phyloP scores from a whole-genome alignment of 1,140 invertebrate genomes.

The Sminthurides bifidus region DNA sequence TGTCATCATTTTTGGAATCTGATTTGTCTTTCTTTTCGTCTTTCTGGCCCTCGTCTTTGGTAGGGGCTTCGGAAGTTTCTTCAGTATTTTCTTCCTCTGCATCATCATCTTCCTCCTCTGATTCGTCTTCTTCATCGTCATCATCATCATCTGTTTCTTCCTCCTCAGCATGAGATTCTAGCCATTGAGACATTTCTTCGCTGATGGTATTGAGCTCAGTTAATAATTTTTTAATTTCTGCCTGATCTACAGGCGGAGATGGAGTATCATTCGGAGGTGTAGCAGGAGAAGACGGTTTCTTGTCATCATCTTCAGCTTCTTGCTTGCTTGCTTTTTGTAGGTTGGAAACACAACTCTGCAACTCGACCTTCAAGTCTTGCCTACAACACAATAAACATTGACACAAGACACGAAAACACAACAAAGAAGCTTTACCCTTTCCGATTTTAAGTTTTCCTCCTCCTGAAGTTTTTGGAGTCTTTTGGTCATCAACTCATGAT shows the following conservation, averaged over 20 bases:
- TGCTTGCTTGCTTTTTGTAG: not conserved
- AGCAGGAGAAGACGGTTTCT: not conserved
- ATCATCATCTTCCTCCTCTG: not conserved
- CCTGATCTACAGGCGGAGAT: not conserved
- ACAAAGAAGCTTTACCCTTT: conserved; percentile 21
- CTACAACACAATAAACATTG: no score
- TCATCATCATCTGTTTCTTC: not conserved
- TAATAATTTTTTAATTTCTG: conserved; percentile 8
- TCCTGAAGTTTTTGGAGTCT: conserved; percentile 27
- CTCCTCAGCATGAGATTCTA: not conserved
- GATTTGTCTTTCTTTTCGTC: not conserved
- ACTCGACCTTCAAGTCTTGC: conserved; percentile 37
- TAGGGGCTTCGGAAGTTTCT: not conserved
- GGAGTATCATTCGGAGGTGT: not conserved
- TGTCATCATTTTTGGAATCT: conserved; percentile 6
- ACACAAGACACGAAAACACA: conserved; percentile 20
- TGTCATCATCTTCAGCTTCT: not conserved
- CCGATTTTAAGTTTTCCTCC: conserved; percentile 27
- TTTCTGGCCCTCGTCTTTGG: not conserved
- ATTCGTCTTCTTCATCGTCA: not conserved
- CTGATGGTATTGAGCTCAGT: conserved; percentile 14
- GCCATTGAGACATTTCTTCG: conserved; percentile 17
- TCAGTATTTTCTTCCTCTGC: not conserved
- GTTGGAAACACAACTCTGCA: conserved; percentile 28
- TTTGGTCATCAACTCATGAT: conserved; percentile 25